These are phyloP conservation scores for Protaetia brevitarsis DNA, from an alignment of 1,140 invertebrate genomes.

Conservation along the genomic window DNA sequence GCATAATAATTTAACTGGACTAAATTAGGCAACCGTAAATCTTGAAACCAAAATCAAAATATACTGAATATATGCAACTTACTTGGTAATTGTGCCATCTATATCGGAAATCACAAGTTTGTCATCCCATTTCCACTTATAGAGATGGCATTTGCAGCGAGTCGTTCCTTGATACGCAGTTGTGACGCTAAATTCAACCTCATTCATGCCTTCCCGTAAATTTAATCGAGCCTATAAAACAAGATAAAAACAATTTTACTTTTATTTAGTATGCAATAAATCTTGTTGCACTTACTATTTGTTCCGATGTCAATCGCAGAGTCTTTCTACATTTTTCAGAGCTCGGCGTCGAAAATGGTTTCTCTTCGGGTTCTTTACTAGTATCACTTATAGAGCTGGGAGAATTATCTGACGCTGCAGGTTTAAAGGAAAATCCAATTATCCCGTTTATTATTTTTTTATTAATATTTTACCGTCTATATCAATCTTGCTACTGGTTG, in stretches of 20 bases:
- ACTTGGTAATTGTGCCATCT: conserved; percentile 99
- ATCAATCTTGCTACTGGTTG: conserved; percentile 20
- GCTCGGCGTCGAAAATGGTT: conserved; percentile 15
- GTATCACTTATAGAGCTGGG: conserved; percentile 38
- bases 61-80: conserved; percentile 31
- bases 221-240: conserved; percentile 58
- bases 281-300: conserved; percentile 73
- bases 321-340: conserved; percentile 78
- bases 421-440: neutral
- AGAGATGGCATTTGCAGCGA: conserved; percentile 93
- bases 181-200: conserved; percentile 96
- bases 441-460: too few relatives aligned
- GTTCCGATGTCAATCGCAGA: conserved; percentile 83
- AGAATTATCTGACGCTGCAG: conserved; percentile 22
- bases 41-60: too few relatives aligned
- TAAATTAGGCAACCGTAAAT: too few relatives aligned
- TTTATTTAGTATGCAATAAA: conserved; percentile 11
- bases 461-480: conserved; percentile 9
- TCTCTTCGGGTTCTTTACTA: conserved; percentile 22
- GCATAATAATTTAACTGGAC: too few relatives aligned
- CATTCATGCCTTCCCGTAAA: conserved; percentile 89
- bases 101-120: conserved; percentile 99
- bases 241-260: conserved; percentile 18
- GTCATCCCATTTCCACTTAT: conserved; percentile 95
- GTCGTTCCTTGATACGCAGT: conserved; percentile 99